phyloP scores from a whole-genome alignment of 2,888 invertebrate genomes.

The Argynnis bischoffii region DNA sequence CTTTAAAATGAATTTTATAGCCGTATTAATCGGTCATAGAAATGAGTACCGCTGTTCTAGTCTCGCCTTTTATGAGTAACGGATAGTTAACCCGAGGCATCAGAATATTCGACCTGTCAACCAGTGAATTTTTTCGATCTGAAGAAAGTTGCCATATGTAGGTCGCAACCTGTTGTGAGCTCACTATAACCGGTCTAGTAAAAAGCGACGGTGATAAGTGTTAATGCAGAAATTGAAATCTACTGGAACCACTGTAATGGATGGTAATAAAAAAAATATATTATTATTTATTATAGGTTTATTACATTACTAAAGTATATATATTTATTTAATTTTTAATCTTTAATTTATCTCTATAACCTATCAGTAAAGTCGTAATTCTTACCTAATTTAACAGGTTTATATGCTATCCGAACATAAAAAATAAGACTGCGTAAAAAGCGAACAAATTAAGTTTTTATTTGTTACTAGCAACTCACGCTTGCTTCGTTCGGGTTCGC shows the following conservation, averaged over 20 bases:
- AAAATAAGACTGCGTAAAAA: no score
- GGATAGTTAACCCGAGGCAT: conserved; percentile 34
- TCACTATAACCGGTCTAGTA: conserved; percentile 60
- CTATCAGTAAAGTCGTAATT: no score
- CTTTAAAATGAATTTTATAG: neutral
- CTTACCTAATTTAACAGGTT: no score
- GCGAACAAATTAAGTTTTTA: no score
- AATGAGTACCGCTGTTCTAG: conserved; percentile 20
- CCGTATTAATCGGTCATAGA: conserved; percentile 6
- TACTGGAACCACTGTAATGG: conserved; percentile 11
- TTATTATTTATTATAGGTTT: no score
- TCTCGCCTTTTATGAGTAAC: conserved; percentile 29
- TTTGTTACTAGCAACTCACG: no score
- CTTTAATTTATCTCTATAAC: no score
- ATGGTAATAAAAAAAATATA: neutral
- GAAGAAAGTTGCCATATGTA: conserved; percentile 68
- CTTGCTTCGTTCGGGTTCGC: no score
- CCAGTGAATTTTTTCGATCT: conserved; percentile 51
- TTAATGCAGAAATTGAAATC: conserved; percentile 49
- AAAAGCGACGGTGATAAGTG: conserved; percentile 39
- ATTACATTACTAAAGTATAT: no score
- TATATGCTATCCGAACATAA: no score
- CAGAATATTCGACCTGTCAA: conserved; percentile 38
- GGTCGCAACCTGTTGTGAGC: conserved; percentile 73
- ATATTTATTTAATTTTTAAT: no score